These are phyloP conservation scores for Planococcus citri DNA, from an alignment of 1,140 invertebrate genomes.

Conservation along the genomic window DNA sequence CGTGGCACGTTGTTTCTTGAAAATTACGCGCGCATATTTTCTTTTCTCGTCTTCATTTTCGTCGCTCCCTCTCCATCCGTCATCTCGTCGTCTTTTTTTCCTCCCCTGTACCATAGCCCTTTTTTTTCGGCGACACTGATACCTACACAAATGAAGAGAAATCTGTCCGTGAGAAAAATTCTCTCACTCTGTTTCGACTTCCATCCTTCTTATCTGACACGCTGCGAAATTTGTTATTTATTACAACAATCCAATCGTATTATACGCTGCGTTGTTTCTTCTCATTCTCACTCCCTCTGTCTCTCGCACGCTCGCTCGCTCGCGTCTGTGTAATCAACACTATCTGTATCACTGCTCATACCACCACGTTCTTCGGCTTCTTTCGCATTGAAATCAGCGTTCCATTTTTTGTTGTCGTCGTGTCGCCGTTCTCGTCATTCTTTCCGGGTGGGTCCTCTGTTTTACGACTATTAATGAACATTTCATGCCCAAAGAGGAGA, in stretches of 20 bases:
- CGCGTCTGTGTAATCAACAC: constrained; percentile 25
- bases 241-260: not conserved
- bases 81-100: not conserved
- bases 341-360: not conserved
- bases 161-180: too few species aligned
- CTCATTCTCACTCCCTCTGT: not conserved
- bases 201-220: too few species aligned
- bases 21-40: not conserved
- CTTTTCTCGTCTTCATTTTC: not conserved
- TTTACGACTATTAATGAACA: too few species aligned
- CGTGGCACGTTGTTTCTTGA: not conserved
- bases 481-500: too few species aligned
- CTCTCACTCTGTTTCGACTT: too few species aligned
- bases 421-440: too few species aligned
- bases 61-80: not conserved
- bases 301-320: not conserved
- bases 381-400: not conserved
- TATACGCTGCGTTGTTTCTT: not conserved
- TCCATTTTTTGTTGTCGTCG: too few species aligned
- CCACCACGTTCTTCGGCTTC: not conserved
- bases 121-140: too few species aligned
- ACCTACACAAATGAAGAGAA: too few species aligned
- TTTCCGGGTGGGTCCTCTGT: too few species aligned
- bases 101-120: too few species aligned
- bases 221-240: too few species aligned